phyloP scores from a whole-genome alignment of 2,797 vertebrate genomes.

The Pachyuromys duprasi region DNA sequence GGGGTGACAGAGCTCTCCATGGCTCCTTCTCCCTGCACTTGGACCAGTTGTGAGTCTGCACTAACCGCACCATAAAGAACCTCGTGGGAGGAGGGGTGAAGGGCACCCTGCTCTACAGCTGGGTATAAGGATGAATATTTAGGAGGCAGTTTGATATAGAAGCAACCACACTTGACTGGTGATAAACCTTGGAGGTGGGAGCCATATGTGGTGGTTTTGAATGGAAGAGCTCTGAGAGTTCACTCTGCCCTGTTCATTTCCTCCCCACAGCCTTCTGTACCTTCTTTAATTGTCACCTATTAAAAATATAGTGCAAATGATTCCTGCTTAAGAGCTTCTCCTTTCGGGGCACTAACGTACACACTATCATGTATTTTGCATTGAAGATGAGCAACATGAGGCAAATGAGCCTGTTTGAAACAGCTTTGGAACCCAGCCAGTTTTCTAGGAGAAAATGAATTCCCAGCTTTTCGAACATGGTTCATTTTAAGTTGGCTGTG shows the following conservation, averaged over 20 bases:
- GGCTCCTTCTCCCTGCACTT: not conserved
- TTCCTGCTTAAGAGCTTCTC: constrained; percentile 33
- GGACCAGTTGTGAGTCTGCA: not conserved
- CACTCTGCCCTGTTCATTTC: not conserved
- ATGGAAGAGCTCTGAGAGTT: not conserved
- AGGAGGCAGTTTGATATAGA: not conserved
- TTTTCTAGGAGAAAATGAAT: constrained; percentile 68
- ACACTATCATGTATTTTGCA: not conserved
- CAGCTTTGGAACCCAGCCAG: constrained; percentile 65
- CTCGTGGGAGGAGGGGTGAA: not conserved
- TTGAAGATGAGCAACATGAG: not conserved
- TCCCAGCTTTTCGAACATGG: constrained; percentile 57
- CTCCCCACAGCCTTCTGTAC: not conserved
- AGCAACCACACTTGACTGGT: not conserved
- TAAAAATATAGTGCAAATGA: not conserved
- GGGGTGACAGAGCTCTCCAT: not conserved
- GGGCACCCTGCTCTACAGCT: too few relatives aligned
- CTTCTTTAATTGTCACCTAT: not conserved
- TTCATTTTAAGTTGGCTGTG: constrained; percentile 69
- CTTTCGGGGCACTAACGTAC: not conserved
- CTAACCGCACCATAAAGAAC: not conserved
- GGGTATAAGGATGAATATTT: not conserved
- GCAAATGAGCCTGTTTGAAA: constrained; percentile 58
- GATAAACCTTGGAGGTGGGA: not conserved
- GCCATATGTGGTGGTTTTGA: not conserved